These are phyloP conservation scores for Bombyx huttoni DNA, from an alignment of 2,888 invertebrate genomes.

Conservation along the genomic window DNA sequence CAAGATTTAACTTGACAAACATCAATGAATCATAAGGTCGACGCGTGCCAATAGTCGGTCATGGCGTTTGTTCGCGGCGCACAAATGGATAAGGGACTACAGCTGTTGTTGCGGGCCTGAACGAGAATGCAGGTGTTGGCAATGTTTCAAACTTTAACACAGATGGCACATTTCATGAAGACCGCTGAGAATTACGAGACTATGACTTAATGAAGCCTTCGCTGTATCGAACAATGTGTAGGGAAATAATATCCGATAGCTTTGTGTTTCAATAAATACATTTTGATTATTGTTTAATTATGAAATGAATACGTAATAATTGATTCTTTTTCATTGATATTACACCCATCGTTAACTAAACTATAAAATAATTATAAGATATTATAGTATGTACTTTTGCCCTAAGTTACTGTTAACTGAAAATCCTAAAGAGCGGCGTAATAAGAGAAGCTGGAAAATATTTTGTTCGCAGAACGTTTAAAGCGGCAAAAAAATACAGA, in stretches of 20 bases:
- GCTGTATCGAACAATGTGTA: background rate
- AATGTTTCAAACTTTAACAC: slow-evolving; percentile 38
- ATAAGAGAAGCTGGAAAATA: background rate
- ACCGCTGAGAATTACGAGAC: slow-evolving; percentile 9
- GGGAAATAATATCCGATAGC: background rate
- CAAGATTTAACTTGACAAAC: background rate
- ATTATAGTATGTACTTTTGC: too few relatives aligned
- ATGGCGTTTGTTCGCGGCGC: slow-evolving; percentile 15
- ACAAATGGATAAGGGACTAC: slow-evolving; percentile 29
- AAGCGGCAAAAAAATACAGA: slow-evolving; percentile 12
- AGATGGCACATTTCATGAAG: slow-evolving; percentile 10
- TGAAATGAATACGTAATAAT: too few relatives aligned
- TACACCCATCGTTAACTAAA: too few relatives aligned
- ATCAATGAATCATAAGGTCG: slow-evolving; percentile 10
- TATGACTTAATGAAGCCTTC: background rate
- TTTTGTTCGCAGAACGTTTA: slow-evolving; percentile 14
- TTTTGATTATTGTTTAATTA: too few relatives aligned
- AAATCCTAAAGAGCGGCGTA: background rate
- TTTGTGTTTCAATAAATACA: background rate
- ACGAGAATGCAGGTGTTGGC: slow-evolving; percentile 40
- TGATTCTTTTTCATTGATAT: too few relatives aligned
- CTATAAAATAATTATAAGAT: too few relatives aligned
- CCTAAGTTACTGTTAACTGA: background rate
- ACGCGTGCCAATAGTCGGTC: slow-evolving; percentile 8
- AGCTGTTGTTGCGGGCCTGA: slow-evolving; percentile 11